Evolutionary conservation across 2,797 vertebrate genomes (phyloP), one percentile per base, ranked within the genome.

Genomic region (Agapornis canus): DNA sequence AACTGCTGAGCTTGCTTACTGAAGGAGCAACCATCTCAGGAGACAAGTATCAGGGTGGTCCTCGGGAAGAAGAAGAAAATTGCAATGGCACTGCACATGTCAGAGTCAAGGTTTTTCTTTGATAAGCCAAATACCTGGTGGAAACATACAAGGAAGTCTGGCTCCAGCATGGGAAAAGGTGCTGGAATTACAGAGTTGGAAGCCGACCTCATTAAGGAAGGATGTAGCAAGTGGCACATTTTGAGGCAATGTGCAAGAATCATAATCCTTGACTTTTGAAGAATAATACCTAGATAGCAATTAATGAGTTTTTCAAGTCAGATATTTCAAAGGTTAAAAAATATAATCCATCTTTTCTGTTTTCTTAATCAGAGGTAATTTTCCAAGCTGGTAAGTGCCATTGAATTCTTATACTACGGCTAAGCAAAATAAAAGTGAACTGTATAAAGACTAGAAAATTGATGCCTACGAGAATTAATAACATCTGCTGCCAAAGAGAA

Each of bases 381-480:
- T 96, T 82, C 89, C 42, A 82, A 92, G 86, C 52, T 92, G 89
- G 82, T 94, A 92, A 97, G 78, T 81, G 78, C 68, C 76, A 59
- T 69, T 88, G 84, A 89, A 40, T 88, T 96, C 90, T 91, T 93
- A 59, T 94, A 70, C 75, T 87, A 87, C 43, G 64, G 87, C 66
- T 88, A 96, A 93, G 43, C 45, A 94, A 93, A 95, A 93, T 20
- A 51, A 92, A 96, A 91, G 48, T 39, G 76, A 94, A 63, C 54
- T 86, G 65, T 51, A 77, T 47, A 89, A 96, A 89, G 75, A 72
- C 45, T 48, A 89, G 81, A 83, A 95, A 95, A 95, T 40, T 93
- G 54, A 94, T 91, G 92, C 35, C 59, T 91, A 48, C 8, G 49
- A 95, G 90, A 94, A 73, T 56, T 66, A 94, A 71, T 80, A 94